Conservation (phyloP, 2,113 vertebrate species). For the Nanorana parkeri region DNA sequence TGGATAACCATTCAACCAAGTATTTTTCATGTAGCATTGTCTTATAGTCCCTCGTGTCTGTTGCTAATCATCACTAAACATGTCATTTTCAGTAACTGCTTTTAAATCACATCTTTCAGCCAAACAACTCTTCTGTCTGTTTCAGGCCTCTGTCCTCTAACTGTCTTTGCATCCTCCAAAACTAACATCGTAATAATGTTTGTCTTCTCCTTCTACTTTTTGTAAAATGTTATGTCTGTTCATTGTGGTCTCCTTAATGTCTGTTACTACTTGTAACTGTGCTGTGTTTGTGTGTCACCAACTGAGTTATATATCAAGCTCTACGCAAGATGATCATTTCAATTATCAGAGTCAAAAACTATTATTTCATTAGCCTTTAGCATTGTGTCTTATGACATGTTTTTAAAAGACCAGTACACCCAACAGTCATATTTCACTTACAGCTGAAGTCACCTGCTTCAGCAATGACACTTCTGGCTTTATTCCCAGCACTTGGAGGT, state of each 20-base stretch:
- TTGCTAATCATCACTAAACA: slow-evolving; percentile 2
- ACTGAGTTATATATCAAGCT: slow-evolving; percentile 17
- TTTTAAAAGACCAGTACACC: no score
- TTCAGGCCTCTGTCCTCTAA: background rate
- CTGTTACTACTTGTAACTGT: background rate
- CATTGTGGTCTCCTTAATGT: background rate
- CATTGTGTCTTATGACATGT: no score
- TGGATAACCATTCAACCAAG: no score
- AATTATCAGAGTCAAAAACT: no score
- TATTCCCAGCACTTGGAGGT: no score
- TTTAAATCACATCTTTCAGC: slow-evolving; percentile 19
- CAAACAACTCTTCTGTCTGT: slow-evolving; percentile 1
- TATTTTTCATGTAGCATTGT: no score
- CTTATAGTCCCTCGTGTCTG: background rate
- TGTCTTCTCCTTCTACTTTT: background rate
- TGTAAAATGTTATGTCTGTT: background rate
- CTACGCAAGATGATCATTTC: background rate
- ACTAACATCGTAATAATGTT: slow-evolving; percentile 36
- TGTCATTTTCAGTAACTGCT: slow-evolving; percentile 1
- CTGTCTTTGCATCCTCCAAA: background rate
- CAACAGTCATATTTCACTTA: no score
- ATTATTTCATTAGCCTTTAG: no score
- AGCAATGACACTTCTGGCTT: no score
- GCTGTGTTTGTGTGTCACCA: background rate
- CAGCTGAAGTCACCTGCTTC: no score